These are phyloP conservation scores for Catharus minimus DNA, from an alignment of 2,113 vertebrate species.

Conservation along the genomic window DNA sequence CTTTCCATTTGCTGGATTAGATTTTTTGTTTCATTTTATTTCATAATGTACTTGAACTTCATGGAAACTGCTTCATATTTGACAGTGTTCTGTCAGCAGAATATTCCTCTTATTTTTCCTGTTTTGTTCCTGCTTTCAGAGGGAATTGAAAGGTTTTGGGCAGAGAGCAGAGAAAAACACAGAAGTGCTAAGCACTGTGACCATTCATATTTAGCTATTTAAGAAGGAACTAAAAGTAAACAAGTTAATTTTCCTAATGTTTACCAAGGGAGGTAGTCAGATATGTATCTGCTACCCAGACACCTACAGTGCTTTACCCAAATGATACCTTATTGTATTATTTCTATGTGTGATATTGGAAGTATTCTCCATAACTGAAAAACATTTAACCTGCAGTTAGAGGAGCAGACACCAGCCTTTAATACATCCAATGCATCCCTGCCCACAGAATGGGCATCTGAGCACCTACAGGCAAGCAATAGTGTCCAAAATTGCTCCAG, in stretches of 20 bases:
- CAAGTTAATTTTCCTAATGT: not conserved
- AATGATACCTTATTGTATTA: not conserved
- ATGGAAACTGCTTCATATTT: not conserved
- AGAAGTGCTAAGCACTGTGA: not conserved
- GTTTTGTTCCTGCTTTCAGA: not conserved
- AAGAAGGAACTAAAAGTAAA: not conserved
- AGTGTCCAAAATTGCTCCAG: not conserved
- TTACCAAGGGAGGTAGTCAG: not conserved
- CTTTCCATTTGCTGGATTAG: not conserved
- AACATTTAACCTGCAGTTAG: not conserved
- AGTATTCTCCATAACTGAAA: not conserved
- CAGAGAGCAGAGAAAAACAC: not conserved
- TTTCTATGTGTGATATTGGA: not conserved
- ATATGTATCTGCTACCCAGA: not conserved
- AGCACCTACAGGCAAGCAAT: not conserved
- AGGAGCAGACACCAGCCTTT: not conserved
- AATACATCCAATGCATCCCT: not conserved
- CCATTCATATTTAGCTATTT: not conserved
- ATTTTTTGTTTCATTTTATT: not conserved
- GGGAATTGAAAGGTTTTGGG: not conserved
- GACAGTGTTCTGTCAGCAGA: not conserved
- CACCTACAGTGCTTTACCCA: not conserved
- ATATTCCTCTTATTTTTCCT: not conserved
- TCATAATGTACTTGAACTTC: not conserved
- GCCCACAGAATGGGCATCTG: not conserved